These are phyloP conservation scores for Coreius guichenoti DNA, from an alignment of 2,797 vertebrate species.

Conservation along the genomic window DNA sequence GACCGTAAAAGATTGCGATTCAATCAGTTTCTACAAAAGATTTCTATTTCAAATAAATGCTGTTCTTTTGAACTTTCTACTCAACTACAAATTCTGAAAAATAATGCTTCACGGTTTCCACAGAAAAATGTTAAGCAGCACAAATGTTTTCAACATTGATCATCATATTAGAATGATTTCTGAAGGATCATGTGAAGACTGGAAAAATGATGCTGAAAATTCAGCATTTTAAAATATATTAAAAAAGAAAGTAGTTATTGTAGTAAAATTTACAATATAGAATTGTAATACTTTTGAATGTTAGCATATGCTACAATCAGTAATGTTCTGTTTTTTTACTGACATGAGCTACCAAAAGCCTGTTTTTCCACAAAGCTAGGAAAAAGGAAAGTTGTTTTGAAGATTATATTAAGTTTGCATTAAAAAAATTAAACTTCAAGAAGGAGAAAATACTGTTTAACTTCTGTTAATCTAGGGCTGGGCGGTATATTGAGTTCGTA, in stretches of 20 bases:
- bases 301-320: neutral
- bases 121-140: neutral
- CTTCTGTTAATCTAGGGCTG: no score
- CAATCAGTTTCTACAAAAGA: neutral
- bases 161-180: neutral
- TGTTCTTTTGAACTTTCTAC: neutral
- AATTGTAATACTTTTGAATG: neutral
- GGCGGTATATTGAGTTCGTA: no score
- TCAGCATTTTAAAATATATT: neutral
- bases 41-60: neutral
- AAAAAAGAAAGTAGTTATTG: neutral
- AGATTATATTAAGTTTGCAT: no score
- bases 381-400: conserved; percentile 8
- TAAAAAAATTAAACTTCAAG: neutral
- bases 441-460: neutral
- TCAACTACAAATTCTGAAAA: neutral
- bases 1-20: neutral
- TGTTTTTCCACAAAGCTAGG: neutral
- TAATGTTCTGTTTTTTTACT: neutral
- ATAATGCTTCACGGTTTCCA: neutral
- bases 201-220: neutral
- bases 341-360: neutral
- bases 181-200: neutral
- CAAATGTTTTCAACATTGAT: neutral
- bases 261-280: neutral